Evolutionary conservation across 2,888 invertebrate genomes (phyloP).

Genomic region (Agrotis segetum): DNA sequence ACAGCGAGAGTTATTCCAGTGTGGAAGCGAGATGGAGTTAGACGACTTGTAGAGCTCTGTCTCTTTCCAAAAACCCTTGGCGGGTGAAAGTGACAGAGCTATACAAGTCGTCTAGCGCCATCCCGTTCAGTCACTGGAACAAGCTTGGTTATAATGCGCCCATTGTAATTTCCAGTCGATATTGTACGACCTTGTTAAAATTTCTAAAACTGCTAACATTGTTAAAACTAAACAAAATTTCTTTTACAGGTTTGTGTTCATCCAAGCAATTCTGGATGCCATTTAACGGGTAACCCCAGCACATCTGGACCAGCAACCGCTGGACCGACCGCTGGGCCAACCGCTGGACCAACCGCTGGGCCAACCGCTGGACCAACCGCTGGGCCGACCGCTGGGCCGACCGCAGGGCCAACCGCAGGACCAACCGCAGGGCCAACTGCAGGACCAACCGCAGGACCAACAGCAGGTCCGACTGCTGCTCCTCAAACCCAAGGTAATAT

Average conservation of each 20-base stretch:
- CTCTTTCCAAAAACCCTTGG: too few relatives aligned
- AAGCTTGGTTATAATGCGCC: too few relatives aligned
- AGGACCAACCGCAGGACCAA: constrained; percentile 22
- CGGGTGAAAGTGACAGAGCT: too few relatives aligned
- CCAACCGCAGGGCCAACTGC: constrained; percentile 30
- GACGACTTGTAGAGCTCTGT: too few relatives aligned
- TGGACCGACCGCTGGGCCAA: constrained; percentile 17
- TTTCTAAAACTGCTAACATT: neutral
- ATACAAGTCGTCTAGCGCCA: too few relatives aligned
- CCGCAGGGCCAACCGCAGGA: neutral
- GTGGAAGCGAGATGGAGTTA: too few relatives aligned
- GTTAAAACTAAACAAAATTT: neutral
- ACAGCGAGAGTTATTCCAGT: too few relatives aligned
- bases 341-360: constrained; percentile 29
- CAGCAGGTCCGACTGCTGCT: constrained; percentile 38
- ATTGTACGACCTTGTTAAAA: neutral
- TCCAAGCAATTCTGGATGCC: constrained; percentile 70
- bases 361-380: neutral
- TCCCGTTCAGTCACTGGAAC: too few relatives aligned
- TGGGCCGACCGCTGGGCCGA: neutral
- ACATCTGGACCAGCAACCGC: neutral
- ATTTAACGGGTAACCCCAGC: constrained; percentile 60
- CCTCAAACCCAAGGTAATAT: constrained; percentile 12
- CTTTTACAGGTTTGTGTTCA: constrained; percentile 74
- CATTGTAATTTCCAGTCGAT: too few relatives aligned